Base-by-base conservation (phyloP, 2,888 invertebrate genomes). In the Tipula helvola region DNA sequence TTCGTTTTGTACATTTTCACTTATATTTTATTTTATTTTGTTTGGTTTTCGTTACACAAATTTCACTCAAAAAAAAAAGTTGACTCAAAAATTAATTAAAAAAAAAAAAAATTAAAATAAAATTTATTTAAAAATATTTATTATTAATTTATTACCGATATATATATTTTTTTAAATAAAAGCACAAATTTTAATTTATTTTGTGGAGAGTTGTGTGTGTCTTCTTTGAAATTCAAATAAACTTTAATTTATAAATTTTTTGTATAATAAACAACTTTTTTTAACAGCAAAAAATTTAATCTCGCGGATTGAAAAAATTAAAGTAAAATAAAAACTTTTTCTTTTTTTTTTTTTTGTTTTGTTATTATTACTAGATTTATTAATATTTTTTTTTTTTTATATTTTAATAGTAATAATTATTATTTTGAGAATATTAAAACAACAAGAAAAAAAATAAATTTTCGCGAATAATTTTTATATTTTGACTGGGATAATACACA, bases 161-260 rank as follows among this genome's bases (percentile, higher is more conserved):
- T 28, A 28, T 28, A 28, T 28, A 28, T 28, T 28, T 28, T 28
- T 52, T 71, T 57, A 18, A 71, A 57, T 57, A 57, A 71, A 71
- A 71, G 8, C 71, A 71, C 71, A 57, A 57, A 16, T 3, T 71
- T 12, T 18, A 71, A 71, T 71, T 71, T 28, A 28, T 71, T 71
- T 71, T 71, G 12, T 71, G 28, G 71, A 5, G 71, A 71, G 71
- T 71, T 71, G 28, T 71, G 71, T 71, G 71, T 71, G 71, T 71
- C 71, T 71, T 71, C 71, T 71, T 71, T 71, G 71, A 71, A 71
- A 71, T 71, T 71, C 71, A 71, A 71, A 71, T 71, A 71, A 71
- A 71, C 71, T 71, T 71, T 71, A 71, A 71, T 10, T 71, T 10
- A 71, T 71, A 18, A 71, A 71, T 18, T 71, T 71, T 71, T 71